phyloP scores from a whole-genome alignment of 1,140 invertebrate genomes.

The Ganaspis sp. region DNA sequence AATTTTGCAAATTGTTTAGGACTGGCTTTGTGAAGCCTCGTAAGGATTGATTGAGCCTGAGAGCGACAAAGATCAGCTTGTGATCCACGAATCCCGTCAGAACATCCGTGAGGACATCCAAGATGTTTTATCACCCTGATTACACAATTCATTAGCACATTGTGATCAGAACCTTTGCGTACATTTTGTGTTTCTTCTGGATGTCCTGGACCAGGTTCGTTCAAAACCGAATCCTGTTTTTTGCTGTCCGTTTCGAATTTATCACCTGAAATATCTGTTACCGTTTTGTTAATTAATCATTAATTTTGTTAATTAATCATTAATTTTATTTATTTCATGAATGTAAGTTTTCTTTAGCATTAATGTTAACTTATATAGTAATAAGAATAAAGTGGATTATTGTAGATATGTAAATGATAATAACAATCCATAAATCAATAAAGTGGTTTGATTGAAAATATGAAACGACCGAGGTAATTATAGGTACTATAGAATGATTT shows the following conservation, averaged over 20 bases:
- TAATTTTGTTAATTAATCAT: too few relatives aligned
- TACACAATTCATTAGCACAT: constrained; percentile 65
- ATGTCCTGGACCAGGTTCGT: constrained; percentile 72
- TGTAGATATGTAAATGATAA: too few relatives aligned
- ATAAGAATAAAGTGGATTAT: too few relatives aligned
- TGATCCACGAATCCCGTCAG: constrained; percentile 88
- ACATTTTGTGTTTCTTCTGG: not conserved
- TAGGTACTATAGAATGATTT: not conserved
- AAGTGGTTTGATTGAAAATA: too few relatives aligned
- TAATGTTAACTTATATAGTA: not conserved
- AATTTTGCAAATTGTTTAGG: constrained; percentile 86
- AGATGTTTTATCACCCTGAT: constrained; percentile 90
- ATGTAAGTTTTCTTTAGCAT: too few relatives aligned
- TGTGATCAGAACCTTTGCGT: not conserved
- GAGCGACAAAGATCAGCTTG: constrained; percentile 93
- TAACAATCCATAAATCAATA: too few relatives aligned
- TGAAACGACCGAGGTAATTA: too few relatives aligned
- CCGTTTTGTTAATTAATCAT: not conserved
- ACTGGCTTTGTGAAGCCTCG: constrained; percentile 83
- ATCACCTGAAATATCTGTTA: constrained; percentile 40
- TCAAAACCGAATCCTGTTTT: constrained; percentile 77
- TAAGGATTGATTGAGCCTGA: constrained; percentile 90
- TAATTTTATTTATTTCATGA: constrained; percentile 5
- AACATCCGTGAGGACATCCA: constrained; percentile 95
- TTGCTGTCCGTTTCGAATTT: constrained; percentile 72